These are phyloP conservation scores for Amia ocellicauda DNA, from an alignment of 2,113 vertebrate species.

Conservation along the genomic window DNA sequence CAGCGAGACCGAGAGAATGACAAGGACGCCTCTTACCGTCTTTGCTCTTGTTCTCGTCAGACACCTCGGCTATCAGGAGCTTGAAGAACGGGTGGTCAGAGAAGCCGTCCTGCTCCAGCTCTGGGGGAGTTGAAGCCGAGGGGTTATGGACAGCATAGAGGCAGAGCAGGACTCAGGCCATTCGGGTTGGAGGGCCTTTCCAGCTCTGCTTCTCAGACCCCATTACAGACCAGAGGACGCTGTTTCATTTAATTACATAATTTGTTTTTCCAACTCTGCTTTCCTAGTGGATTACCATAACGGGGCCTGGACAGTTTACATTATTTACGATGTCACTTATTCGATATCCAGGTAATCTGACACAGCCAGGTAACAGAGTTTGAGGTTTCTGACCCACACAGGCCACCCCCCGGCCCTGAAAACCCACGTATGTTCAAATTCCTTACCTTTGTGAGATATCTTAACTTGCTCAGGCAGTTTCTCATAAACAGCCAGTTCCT, in stretches of 20 bases:
- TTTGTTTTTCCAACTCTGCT: not conserved
- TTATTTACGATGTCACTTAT: too few relatives aligned
- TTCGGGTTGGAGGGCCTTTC: too few relatives aligned
- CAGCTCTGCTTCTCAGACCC: too few relatives aligned
- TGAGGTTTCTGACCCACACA: not conserved
- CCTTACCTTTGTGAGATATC: slow-evolving; percentile 60
- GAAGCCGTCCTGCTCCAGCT: slow-evolving; percentile 67
- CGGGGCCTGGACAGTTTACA: too few relatives aligned
- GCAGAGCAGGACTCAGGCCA: not conserved
- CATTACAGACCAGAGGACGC: too few relatives aligned
- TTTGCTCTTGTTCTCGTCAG: slow-evolving; percentile 52
- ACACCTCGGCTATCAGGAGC: slow-evolving; percentile 63
- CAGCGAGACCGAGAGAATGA: too few relatives aligned
- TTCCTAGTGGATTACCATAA: not conserved
- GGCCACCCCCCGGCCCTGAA: too few relatives aligned
- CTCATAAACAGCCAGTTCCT: slow-evolving; percentile 61
- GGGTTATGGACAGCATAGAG: too few relatives aligned
- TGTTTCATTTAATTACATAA: not conserved
- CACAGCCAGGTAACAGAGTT: too few relatives aligned
- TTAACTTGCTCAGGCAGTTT: slow-evolving; percentile 51
- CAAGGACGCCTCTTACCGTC: slow-evolving; percentile 45
- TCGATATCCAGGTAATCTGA: too few relatives aligned
- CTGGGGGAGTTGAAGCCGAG: too few relatives aligned
- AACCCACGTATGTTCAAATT: not conserved
- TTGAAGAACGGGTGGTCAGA: slow-evolving; percentile 66